These are phyloP conservation scores for Grantiella picta DNA, from an alignment of 2,113 vertebrate species.

Conservation along the genomic window DNA sequence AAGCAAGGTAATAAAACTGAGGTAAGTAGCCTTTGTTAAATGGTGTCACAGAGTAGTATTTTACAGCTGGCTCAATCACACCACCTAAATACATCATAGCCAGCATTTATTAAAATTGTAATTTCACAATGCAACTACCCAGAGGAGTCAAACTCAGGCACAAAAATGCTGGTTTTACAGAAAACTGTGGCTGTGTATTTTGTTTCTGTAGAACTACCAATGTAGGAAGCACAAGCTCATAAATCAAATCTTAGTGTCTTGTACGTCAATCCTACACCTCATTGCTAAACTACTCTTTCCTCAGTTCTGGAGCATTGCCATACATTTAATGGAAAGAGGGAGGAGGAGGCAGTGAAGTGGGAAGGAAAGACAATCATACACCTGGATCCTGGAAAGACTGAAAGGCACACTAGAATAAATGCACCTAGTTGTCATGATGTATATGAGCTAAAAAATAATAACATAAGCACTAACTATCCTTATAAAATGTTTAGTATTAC, in stretches of 20 bases:
- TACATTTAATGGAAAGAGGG: background rate
- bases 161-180: background rate
- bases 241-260: background rate
- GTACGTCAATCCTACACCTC: background rate
- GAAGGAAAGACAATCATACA: background rate
- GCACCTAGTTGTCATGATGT: background rate
- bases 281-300: background rate
- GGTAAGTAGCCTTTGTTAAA: background rate
- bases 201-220: background rate
- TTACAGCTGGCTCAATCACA: background rate
- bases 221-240: background rate
- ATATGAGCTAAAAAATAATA: background rate
- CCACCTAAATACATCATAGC: background rate
- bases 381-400: background rate
- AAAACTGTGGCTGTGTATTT: background rate
- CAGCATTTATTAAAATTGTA: background rate
- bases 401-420: background rate
- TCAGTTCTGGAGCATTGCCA: background rate
- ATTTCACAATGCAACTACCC: background rate
- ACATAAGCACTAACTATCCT: background rate
- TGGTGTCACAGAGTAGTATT: background rate
- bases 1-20: background rate
- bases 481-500: background rate
- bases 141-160: background rate
- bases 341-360: background rate